Conservation (phyloP, 2,888 invertebrate genomes). For the Cactoblastis cactorum region DNA sequence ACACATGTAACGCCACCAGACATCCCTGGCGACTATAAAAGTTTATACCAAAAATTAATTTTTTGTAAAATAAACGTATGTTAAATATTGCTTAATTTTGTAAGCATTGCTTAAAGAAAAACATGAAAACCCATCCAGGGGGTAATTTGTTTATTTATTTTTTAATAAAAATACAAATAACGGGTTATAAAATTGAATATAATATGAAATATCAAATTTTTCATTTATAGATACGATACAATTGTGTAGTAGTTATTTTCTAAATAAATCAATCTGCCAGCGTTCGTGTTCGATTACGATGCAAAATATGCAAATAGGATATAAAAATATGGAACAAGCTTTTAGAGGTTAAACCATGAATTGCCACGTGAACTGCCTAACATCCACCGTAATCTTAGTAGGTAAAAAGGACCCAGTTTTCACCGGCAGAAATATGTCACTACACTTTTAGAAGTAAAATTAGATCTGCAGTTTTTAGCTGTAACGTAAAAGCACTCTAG, state of each 20-base stretch:
- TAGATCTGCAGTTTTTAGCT: slow-evolving; percentile 9
- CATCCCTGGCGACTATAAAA: too few species aligned
- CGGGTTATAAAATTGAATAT: too few species aligned
- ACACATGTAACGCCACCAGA: too few species aligned
- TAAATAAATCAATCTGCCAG: slow-evolving; percentile 9
- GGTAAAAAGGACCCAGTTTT: slow-evolving; percentile 10
- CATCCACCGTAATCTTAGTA: slow-evolving; percentile 5
- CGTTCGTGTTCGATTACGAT: slow-evolving; percentile 16
- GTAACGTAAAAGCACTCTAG: slow-evolving; percentile 10
- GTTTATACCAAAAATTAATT: too few species aligned
- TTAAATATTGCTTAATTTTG: too few species aligned
- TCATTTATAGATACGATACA: slow-evolving; percentile 2
- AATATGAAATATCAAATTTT: background rate
- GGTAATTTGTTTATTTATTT: too few species aligned
- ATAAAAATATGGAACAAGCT: slow-evolving; percentile 9
- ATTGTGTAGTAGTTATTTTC: slow-evolving; percentile 6
- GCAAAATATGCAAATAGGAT: slow-evolving; percentile 11
- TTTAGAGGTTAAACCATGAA: slow-evolving; percentile 8
- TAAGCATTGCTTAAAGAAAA: too few species aligned
- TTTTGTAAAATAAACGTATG: too few species aligned
- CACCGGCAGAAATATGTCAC: slow-evolving; percentile 8
- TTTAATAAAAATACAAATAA: too few species aligned
- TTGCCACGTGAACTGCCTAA: background rate
- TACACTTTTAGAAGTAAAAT: slow-evolving; percentile 12
- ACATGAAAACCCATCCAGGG: too few species aligned